phyloP scores from a whole-genome alignment of 1,140 invertebrate genomes.

The Eurytemora carolleeae region DNA sequence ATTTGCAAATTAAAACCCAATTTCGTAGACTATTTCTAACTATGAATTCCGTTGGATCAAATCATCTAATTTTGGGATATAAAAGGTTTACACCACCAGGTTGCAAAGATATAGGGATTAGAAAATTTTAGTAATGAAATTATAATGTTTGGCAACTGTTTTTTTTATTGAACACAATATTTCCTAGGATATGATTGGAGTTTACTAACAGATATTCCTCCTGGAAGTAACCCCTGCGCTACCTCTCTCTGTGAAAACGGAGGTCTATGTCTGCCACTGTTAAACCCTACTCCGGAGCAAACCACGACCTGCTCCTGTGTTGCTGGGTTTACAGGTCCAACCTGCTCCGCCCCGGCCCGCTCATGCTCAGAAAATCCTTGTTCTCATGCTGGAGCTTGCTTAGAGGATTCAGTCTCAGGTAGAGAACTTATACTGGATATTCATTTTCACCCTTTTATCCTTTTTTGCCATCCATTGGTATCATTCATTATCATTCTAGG shows the following conservation, averaged over 20 bases:
- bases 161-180: background rate
- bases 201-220: background rate
- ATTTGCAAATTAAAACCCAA: no score
- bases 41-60: no score
- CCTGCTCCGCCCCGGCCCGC: slow-evolving; percentile 77
- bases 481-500: no score
- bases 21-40: no score
- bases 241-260: background rate
- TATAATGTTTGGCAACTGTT: background rate
- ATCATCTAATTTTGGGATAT: no score
- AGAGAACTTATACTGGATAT: no score
- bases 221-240: background rate
- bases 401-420: background rate
- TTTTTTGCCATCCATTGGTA: no score
- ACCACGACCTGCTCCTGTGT: slow-evolving; percentile 67
- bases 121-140: background rate
- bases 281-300: background rate
- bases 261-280: background rate
- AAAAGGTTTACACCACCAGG: no score
- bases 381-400: slow-evolving; percentile 57
- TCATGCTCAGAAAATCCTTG: slow-evolving; percentile 82
- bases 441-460: no score
- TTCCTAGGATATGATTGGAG: background rate
- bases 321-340: slow-evolving; percentile 63
- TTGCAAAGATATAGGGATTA: no score